Evolutionary conservation across 2,113 vertebrate species (phyloP), one percentile per base, ranked within the genome.

Genomic region (Ibidorhyncha struthersii): DNA sequence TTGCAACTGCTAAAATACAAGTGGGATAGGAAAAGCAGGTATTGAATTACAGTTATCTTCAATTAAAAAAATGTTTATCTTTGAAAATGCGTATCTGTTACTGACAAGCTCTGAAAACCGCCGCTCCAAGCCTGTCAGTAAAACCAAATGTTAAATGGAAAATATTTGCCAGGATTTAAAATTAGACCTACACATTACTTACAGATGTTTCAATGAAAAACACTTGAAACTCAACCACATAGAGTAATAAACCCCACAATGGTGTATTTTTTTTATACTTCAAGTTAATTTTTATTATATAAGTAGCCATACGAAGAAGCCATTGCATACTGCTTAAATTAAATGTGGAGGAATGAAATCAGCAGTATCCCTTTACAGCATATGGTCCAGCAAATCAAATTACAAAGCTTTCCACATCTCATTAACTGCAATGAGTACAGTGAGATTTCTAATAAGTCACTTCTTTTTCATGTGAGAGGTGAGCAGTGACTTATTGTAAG

Each of bases 181-280:
- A 98, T 98, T 98, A 98, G 98, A 98, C 97, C 97, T 97, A 97
- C 98, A 98, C 98, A 98, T 98, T 98, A 98, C 98, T 99, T 99
- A 98, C 99, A 99, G 99, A 99, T 99, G 99, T 99, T 99, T 98
- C 98, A 97, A 98, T 98, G 98, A 97, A 98, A 98, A 97, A 97
- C 97, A 97, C 97, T 98, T 98, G 97, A 98, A 98, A 98, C 98
- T 98, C 98, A 99, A 99, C 99, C 99, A 98, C 99, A 98, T 97
- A 98, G 97, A 98, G 98, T 98, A 99, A 99, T 99, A 99, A 99
- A 98, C 98, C 97, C 98, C 98, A 98, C 99, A 98, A 98, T 99
- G 98, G 98, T 98, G 98, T 98, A 98, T 87, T 97, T 97, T 97
- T 98, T 98, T 99, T 98, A 98, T 98, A 98, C 98, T 98, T 95